Conservation (phyloP, 2,888 invertebrate genomes). For the Rhorus exstirpatorius region DNA sequence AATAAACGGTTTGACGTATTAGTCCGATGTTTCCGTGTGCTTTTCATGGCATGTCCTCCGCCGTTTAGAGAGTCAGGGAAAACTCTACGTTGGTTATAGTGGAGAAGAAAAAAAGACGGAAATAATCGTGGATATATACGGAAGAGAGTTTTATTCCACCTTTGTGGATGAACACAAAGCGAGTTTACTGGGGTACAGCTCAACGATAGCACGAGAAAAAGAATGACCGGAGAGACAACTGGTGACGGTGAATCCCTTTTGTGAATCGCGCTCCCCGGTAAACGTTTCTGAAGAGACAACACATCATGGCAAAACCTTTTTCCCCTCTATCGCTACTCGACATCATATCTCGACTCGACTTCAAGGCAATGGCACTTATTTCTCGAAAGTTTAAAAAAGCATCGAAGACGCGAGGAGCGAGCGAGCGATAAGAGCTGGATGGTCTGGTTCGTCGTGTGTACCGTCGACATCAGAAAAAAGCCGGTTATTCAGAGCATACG, state of each 20-base stretch:
- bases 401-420: conserved; percentile 37
- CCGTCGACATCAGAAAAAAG: conserved; percentile 37
- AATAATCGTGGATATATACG: conserved; percentile 5
- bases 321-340: conserved; percentile 31
- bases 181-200: conserved; percentile 21
- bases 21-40: conserved; percentile 67
- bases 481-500: conserved; percentile 34
- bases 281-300: conserved; percentile 52
- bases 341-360: conserved; percentile 32
- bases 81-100: background rate
- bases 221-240: conserved; percentile 18
- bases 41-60: background rate
- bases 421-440: conserved; percentile 9
- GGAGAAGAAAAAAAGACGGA: conserved; percentile 11
- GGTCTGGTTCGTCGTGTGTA: conserved; percentile 2
- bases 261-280: conserved; percentile 44
- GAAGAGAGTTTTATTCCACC: conserved; percentile 10
- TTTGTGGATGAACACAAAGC: conserved; percentile 18
- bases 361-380: conserved; percentile 42
- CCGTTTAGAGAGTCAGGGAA: background rate
- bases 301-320: conserved; percentile 37
- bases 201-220: conserved; percentile 22
- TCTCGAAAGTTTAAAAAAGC: conserved; percentile 10
- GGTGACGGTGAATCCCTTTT: conserved; percentile 41
- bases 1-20: conserved; percentile 79